phyloP scores from a whole-genome alignment of 2,797 vertebrate species.

The Yasuhikotakia modesta region DNA sequence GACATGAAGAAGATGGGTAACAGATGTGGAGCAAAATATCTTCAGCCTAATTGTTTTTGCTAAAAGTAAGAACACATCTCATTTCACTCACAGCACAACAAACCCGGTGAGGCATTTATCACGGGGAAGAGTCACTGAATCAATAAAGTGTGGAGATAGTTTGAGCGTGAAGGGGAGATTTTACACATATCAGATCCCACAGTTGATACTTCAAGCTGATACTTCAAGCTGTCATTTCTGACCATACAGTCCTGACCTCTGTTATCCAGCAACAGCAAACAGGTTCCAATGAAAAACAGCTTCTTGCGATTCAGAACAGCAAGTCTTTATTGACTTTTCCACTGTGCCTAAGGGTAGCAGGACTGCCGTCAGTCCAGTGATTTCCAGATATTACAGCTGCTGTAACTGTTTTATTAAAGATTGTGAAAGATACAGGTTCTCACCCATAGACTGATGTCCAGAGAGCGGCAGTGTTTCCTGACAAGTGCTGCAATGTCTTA shows the following conservation, averaged over 20 bases:
- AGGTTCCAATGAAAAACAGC: conserved; percentile 28
- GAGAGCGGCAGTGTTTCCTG: neutral
- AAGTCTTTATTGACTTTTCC: conserved; percentile 19
- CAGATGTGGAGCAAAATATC: neutral
- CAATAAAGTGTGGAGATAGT: conserved; percentile 41
- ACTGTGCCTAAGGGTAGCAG: neutral
- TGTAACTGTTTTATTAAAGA: neutral
- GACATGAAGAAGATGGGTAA: conserved; percentile 11
- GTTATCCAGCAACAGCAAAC: conserved; percentile 16
- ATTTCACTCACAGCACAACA: conserved; percentile 23
- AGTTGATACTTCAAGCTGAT: conserved; percentile 36
- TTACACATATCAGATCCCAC: conserved; percentile 6
- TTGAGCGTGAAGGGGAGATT: conserved; percentile 46
- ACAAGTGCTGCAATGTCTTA: neutral
- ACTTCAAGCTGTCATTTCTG: conserved; percentile 45
- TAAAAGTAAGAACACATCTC: conserved; percentile 17
- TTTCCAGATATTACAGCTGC: conserved; percentile 13
- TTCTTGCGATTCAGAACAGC: conserved; percentile 33
- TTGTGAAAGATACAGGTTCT: neutral
- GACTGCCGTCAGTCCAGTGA: conserved; percentile 13
- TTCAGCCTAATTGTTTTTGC: neutral
- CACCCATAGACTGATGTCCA: neutral
- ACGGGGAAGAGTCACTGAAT: conserved; percentile 41
- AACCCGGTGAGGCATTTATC: conserved; percentile 12
- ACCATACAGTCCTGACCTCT: conserved; percentile 11